Base-by-base conservation (phyloP, 2,797 vertebrate genomes). In the Eidolon dupreanum region DNA sequence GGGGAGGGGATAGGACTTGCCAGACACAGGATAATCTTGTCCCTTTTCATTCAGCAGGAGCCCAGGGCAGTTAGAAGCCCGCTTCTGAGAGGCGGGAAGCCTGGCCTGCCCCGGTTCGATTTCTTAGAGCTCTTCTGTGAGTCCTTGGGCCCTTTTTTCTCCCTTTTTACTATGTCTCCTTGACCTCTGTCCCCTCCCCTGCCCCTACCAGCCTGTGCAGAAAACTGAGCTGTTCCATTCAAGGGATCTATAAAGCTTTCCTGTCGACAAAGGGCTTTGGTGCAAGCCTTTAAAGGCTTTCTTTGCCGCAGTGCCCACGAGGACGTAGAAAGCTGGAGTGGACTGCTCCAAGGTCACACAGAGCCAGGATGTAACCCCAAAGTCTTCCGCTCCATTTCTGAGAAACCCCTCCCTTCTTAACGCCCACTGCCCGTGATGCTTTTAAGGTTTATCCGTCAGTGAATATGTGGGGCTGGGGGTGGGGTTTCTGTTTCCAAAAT, bases 361-460 rank as follows among this genome's bases (percentile, higher is more conserved):
- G 36, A 88, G 26, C 46, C 17, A 22, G 55, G 81, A 19, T 26
- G 13, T 77, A 31, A 55, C 28, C 26, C 74, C 33, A n/a, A 22
- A 24, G 55, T 19, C 33, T 51, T 66, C 33, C 1, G 1, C 51
- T 51, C 19, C 55, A 26, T 43, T 4, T 8, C 41, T 28, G 65
- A 81, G 79, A 73, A 51, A 12, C 8, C 19, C 19, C 12, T 33
- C 9, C 31, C 1, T 43, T 43, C 65, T 22, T 81, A 19, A 24
- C 20, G 24, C 24, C 24, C 24, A 2, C 6, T 1, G 22, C 65
- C 43, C 3, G 0, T 5, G 1, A 9, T n/a, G 22, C 15, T n/a
- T 41, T 55, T 51, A 19, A 10, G 28, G 51, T 6, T 38, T 38
- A n/a, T 22, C 33, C 24, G n/a, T 53, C 38, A 8, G 59, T 8